phyloP scores from a whole-genome alignment of 2,113 vertebrate genomes.

The Noturus placidus region DNA sequence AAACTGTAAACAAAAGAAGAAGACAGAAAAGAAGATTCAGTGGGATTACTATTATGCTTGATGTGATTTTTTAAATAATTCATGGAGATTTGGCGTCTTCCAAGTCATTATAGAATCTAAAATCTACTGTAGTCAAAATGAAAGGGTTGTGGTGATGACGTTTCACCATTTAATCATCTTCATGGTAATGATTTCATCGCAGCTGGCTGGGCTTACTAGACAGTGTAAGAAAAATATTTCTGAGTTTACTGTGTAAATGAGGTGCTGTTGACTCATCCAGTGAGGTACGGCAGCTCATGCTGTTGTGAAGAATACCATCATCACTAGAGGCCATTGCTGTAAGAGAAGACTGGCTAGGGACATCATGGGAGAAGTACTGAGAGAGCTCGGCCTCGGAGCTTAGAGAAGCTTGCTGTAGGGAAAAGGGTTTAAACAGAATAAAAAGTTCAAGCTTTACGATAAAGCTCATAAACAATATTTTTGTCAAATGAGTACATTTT shows the following conservation, averaged over 20 bases:
- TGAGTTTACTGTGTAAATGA: slow-evolving; percentile 52
- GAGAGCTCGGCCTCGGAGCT: slow-evolving; percentile 85
- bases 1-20: slow-evolving; percentile 46
- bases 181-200: neutral
- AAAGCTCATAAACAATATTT: neutral
- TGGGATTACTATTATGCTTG: neutral
- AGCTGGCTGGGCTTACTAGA: neutral
- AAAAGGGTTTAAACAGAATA: slow-evolving; percentile 19
- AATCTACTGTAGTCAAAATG: neutral
- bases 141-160: neutral
- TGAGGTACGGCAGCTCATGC: slow-evolving; percentile 71
- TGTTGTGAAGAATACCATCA: slow-evolving; percentile 73
- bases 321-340: slow-evolving; percentile 71
- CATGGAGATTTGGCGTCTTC: neutral
- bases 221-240: neutral
- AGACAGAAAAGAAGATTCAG: neutral
- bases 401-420: slow-evolving; percentile 79
- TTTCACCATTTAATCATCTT: neutral
- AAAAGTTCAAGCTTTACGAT: neutral
- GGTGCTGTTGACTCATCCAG: slow-evolving; percentile 68
- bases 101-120: neutral
- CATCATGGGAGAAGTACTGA: slow-evolving; percentile 81
- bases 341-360: slow-evolving; percentile 69
- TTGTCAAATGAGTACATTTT: neutral
- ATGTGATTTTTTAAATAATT: neutral